phyloP scores from a whole-genome alignment of 1,140 invertebrate species.

The Caenorhabditis brenneri region DNA sequence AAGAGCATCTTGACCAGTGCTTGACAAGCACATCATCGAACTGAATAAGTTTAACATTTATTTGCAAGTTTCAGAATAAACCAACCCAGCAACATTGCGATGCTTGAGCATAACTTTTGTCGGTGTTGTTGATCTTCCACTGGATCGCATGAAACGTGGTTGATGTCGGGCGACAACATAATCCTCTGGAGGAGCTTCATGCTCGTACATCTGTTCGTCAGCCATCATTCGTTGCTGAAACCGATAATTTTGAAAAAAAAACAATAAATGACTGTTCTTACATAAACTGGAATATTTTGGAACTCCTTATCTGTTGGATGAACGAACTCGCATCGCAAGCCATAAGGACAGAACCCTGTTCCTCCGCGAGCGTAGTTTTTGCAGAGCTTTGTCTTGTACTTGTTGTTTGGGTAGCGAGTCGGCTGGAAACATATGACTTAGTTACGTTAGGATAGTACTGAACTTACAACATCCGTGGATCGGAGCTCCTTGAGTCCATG shows the following conservation, averaged over 20 bases:
- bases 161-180: slow-evolving; percentile 21
- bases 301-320: slow-evolving; percentile 33
- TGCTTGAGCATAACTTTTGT: slow-evolving; percentile 32
- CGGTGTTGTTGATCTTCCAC: slow-evolving; percentile 19
- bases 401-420: slow-evolving; percentile 27
- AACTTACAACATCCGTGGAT: background rate
- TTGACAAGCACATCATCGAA: slow-evolving; percentile 8
- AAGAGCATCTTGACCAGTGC: too few relatives aligned
- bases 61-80: background rate
- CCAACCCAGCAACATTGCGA: background rate
- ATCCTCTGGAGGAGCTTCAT: slow-evolving; percentile 3
- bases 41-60: background rate
- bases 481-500: slow-evolving; percentile 21
- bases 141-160: slow-evolving; percentile 8
- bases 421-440: background rate
- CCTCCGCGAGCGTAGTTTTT: background rate
- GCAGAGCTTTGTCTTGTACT: slow-evolving; percentile 41
- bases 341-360: background rate
- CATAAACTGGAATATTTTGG: slow-evolving; percentile 3
- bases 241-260: background rate
- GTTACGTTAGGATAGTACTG: background rate
- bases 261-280: background rate
- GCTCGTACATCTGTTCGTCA: background rate
- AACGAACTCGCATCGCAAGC: slow-evolving; percentile 23
- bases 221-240: background rate